Base-by-base conservation (phyloP, 2,797 vertebrate species). In the Gymnodraco acuticeps region DNA sequence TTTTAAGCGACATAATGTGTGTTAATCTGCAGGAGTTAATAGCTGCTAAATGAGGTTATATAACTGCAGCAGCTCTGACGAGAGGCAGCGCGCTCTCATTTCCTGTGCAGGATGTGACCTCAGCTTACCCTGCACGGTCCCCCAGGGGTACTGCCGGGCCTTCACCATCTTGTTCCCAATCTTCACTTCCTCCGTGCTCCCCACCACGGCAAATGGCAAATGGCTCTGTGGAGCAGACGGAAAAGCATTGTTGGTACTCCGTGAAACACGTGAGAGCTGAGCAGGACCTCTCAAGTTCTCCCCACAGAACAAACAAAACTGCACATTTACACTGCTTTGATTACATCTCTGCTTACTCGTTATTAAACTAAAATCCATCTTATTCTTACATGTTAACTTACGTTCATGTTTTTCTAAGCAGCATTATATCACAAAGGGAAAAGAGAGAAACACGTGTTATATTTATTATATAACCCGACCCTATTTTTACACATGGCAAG, bases 151-250 rank as follows among this genome's bases (percentile, higher is more conserved):
- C 94, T 99, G 98, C 50, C 98, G 96, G 2, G 96, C 97, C 90
- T 96, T 98, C 95, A 99, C 97, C 97, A 99, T 99, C 95, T 99
- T 99, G 94, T 99, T 99, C 83, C 98, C 98, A 75, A 99, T 97
- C 96, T 99, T 99, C 82, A 98, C 91, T 89, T 99, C 98, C 91
- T 99, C 98, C 0, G 97, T 99, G 93, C 98, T 99, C 73, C 98
- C 98, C 13, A 99, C 96, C 70, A 99, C 98, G 1, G 98, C 98
- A 80, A 99, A 99, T 0, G 98, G 98, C 93, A 99, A 95, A 90
- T 99, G 98, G 70, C 96, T 98, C 98, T 99, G 93, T 51, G 92
- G 92, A 84, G 67, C 33, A 82, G 33, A 75, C 10, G 50, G 41
- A 75, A 68, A 69, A 59, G 43, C 8, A 47, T 33, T 0, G 0